Base-by-base conservation (phyloP, 2,113 vertebrate genomes). In the Bufo bufo region DNA sequence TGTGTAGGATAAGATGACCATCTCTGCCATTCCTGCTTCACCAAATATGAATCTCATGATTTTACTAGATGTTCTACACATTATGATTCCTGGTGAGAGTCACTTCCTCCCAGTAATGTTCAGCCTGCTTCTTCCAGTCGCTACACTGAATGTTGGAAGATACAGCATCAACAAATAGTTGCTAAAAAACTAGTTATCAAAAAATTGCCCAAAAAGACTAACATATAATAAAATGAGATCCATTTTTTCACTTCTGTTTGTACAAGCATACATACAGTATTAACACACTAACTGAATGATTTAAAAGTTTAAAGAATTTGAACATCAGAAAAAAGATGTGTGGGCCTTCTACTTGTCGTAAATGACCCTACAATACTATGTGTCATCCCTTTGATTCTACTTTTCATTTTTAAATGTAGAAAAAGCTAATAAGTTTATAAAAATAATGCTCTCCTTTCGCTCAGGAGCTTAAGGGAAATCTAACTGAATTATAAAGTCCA, bases 381-480 rank as follows among this genome's bases (percentile, higher is more conserved):
- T 56, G 2, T 17, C 33, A 4, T 80, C 54, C 6, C n/a, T 58
- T 74, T 74, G 78, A 9, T 8, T 49, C 45, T 81, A 61, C 11
- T 61, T 81, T 61, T 7, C 5, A 43, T 11, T 69, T 19, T 69
- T 52, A 69, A 83, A 84, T 69, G 11, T 14, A 69, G n/a, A 54
- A 84, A 47, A 69, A 45, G 43, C 20, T 84, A 84, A 69, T 54
- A 84, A 84, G 47, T 54, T 84, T n/a, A 71, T 84, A 84, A 84
- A 83, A 5, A 69, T 52, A 52, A 84, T 33, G n/a, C 6, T 71
- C 5, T 33, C 6, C 6, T 13, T 54, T 23, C 20, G n/a, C 66
- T 69, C n/a, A 52, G 54, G 14, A 23, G 23, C 49, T 84, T 33
- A 1, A 84, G 65, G 11, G 63, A 71, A 3, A 66, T 17, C 47